These are phyloP conservation scores for Rattus rattus DNA, from an alignment of 2,113 vertebrate genomes.

Conservation along the genomic window DNA sequence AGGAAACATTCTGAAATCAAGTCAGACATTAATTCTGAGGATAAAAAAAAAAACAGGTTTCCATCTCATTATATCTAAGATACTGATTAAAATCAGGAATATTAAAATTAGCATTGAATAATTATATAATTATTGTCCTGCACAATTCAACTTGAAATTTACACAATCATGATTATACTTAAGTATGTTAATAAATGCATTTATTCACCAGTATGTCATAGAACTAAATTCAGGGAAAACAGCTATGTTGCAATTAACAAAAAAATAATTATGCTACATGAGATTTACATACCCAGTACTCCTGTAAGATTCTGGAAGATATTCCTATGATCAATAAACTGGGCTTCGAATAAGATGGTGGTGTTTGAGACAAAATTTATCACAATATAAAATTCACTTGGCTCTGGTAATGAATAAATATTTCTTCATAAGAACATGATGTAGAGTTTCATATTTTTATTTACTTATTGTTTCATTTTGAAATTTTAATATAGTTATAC, in stretches of 20 bases:
- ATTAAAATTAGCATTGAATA: background rate
- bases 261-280: background rate
- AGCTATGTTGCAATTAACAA: background rate
- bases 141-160: too few relatives aligned
- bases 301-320: background rate
- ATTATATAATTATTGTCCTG: too few relatives aligned
- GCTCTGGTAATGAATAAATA: background rate
- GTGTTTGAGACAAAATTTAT: background rate
- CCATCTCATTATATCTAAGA: background rate
- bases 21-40: background rate
- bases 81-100: background rate
- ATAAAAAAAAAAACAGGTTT: background rate
- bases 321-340: background rate
- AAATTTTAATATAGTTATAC: background rate
- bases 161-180: too few relatives aligned
- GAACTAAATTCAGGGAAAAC: background rate
- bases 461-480: background rate
- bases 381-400: background rate
- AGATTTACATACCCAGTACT: background rate
- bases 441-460: background rate
- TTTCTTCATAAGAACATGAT: background rate
- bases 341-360: background rate
- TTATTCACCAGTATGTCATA: too few relatives aligned
- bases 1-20: too few relatives aligned
- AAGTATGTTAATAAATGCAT: too few relatives aligned